A percentile compares a stretch with the other conserved stretches of the same genome.
Evolutionary conservation across 2,797 vertebrate species (phyloP).

Genomic region (Vespertilio murinus): DNA sequence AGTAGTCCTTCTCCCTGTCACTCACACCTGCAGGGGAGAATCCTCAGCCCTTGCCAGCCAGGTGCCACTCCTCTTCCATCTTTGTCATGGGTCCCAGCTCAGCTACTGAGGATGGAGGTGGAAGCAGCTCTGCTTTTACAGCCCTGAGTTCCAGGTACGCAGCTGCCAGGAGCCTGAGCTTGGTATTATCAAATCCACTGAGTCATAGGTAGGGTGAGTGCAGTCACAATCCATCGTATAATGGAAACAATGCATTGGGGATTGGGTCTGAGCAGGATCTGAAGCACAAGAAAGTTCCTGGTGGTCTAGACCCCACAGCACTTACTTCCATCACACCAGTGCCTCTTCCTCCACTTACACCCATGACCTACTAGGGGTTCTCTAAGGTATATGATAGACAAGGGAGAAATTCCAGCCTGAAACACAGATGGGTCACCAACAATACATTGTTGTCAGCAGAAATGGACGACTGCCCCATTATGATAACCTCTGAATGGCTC

Average conservation of each 20-base stretch:
- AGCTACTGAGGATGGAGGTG: background rate
- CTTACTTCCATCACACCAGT: background rate
- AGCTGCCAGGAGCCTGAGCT: background rate
- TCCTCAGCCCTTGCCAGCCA: background rate
- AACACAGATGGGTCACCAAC: background rate
- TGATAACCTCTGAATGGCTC: background rate
- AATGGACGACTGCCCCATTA: background rate
- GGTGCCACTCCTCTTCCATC: fast-evolving
- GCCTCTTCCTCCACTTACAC: background rate
- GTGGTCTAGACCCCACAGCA: background rate
- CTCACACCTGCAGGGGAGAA: background rate
- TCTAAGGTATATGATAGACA: too few species aligned
- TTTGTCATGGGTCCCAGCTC: background rate
- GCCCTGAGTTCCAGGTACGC: background rate
- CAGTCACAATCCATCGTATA: background rate
- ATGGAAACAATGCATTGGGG: background rate
- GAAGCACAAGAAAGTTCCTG: background rate
- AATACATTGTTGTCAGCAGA: background rate
- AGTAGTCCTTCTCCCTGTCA: too few species aligned
- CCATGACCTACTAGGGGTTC: background rate
- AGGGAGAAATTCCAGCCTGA: background rate
- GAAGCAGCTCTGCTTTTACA: background rate
- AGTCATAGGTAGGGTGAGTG: background rate
- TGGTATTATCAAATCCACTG: background rate
- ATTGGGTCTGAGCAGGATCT: background rate